A percentile compares a stretch with the other conserved stretches of the same genome.
Conservation (phyloP, 2,113 vertebrate genomes). For the Telmatochromis sp. region DNA sequence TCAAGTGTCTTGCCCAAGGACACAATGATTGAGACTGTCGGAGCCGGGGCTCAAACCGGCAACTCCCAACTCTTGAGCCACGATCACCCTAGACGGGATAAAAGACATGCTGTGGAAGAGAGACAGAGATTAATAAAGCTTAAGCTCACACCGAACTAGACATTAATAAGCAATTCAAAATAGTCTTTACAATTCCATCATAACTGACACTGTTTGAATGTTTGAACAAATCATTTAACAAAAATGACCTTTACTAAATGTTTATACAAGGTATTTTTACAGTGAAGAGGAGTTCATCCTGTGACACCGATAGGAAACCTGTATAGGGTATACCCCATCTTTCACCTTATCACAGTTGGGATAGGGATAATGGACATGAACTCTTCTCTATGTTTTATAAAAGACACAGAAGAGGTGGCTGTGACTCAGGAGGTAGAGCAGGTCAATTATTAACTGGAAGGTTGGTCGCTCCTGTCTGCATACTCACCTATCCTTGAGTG, state of each 20-base stretch:
- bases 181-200: neutral
- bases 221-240: neutral
- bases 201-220: neutral
- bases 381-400: neutral
- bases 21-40: neutral
- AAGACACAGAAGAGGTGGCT: neutral
- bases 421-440: neutral
- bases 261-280: neutral
- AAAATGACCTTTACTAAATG: neutral
- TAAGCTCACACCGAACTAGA: neutral
- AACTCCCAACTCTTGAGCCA: neutral
- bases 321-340: neutral
- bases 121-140: neutral
- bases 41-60: neutral
- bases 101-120: neutral
- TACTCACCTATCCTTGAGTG: neutral
- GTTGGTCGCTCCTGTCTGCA: neutral
- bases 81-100: neutral
- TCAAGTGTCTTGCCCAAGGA: neutral
- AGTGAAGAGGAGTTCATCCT: neutral
- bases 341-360: neutral
- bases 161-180: neutral
- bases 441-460: neutral
- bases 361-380: neutral
- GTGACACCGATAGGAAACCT: neutral